Evolutionary conservation across 1,140 invertebrate species (phyloP).

Genomic region (Odontomachus brunneus): DNA sequence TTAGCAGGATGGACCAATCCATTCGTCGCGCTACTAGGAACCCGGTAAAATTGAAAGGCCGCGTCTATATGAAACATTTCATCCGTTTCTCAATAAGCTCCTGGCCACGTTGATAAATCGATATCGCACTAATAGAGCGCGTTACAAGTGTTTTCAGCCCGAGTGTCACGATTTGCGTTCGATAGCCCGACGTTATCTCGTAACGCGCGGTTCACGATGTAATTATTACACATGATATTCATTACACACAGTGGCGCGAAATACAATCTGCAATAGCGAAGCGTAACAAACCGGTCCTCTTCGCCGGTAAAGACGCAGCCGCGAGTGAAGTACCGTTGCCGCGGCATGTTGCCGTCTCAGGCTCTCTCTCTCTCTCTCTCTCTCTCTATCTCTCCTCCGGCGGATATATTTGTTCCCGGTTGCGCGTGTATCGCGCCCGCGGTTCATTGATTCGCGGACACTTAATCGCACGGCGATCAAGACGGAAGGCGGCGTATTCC

Average conservation of each 20-base stretch:
- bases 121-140: too few species aligned
- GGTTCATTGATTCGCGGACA: constrained; percentile 50
- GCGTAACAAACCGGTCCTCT: background rate
- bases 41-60: too few species aligned
- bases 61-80: too few species aligned
- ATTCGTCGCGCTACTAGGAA: too few species aligned
- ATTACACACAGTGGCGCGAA: background rate
- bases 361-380: too few species aligned
- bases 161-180: background rate
- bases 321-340: background rate
- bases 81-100: too few species aligned
- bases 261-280: background rate
- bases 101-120: too few species aligned
- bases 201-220: background rate
- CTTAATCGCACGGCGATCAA: constrained; percentile 55
- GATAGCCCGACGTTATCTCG: background rate
- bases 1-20: too few species aligned
- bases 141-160: too few species aligned
- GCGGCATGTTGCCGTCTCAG: background rate
- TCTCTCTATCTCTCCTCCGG: constrained; percentile 23
- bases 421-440: too few species aligned
- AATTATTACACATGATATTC: background rate
- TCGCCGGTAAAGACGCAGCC: background rate
- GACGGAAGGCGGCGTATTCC: constrained; percentile 42
- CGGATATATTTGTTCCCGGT: constrained; percentile 31